These are phyloP conservation scores for Ceraclea dissimilis DNA, from an alignment of 2,888 invertebrate genomes.

Conservation along the genomic window DNA sequence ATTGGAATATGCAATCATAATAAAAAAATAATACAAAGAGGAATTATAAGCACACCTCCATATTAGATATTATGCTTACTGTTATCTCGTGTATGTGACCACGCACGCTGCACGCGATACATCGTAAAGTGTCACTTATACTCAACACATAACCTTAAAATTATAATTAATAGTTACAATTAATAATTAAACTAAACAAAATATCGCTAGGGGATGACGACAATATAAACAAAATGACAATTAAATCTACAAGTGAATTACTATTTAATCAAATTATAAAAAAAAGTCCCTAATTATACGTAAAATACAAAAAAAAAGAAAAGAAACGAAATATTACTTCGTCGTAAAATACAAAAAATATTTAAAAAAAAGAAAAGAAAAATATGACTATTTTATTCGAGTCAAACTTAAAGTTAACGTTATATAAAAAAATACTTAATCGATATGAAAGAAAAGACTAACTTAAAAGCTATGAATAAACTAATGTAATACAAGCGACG, in stretches of 20 bases:
- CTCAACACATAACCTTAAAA: neutral
- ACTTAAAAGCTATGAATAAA: conserved; percentile 2
- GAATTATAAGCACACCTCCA: no score
- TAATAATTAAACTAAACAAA: neutral
- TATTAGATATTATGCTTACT: no score
- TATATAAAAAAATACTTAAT: neutral
- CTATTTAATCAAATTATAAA: neutral
- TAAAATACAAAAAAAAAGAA: neutral
- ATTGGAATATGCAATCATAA: no score
- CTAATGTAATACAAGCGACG: no score
- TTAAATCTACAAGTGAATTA: neutral
- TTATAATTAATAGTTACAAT: neutral
- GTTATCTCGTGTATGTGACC: no score
- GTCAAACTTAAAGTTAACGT: conserved; percentile 16
- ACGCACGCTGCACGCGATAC: no score
- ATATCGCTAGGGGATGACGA: neutral
- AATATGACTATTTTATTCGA: conserved; percentile 10
- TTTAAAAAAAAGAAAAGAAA: conserved; percentile 2
- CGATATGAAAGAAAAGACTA: conserved; percentile 1
- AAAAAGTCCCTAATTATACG: neutral
- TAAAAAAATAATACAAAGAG: no score
- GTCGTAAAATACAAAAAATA: no score
- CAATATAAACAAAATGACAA: neutral
- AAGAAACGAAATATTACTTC: no score
- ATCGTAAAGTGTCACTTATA: no score